Base-by-base conservation (phyloP, 23 tunicate genomes). In the Botrylloides violaceus region DNA sequence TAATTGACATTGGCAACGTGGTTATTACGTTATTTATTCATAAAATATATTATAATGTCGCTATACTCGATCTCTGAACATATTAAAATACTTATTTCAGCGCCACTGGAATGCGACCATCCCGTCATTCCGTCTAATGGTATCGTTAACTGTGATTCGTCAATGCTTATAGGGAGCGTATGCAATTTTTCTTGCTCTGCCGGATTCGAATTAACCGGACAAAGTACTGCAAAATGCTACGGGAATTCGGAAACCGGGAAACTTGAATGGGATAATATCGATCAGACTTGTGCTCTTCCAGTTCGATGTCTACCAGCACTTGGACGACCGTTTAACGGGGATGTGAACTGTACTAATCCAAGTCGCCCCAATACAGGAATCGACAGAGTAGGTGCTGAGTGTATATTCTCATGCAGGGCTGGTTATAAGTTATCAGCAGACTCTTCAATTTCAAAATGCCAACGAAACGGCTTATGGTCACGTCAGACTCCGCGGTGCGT, bases 131-230 rank as follows among this genome's bases (percentile, higher is more conserved):
- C 29, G 3, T 4, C 34, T 21, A 63, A 63, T 34, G 70, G 70
- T 27, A 27, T 12, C 35, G 70, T 63, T 15, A 23, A 63, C 19
- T 63, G 70, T 31, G 70, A 33, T 3, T 3, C 4, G 29, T 3
- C 35, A 12, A 63, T 3, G 12, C 32, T 25, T 3, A 4, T 22
- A 29, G 70, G 70, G 3, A 28, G 70, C 34, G 29, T 21, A 63
- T 63, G 70, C 70, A 63, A 63, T 34, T 63, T 63, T 9, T 27
- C 7, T 9, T 63, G 70, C 9, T 19, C 19, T 29, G 34, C 35
- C 33, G 70, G 70, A 12, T 63, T 63, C 35, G 70, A 29, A 63
- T 28, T 63, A 12, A 25, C 29, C 33, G 70, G 70, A 15, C 70
- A 31, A 3, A 29, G 29, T 25, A 63, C 20, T 27, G 26, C 70